Evolutionary conservation across 2,113 vertebrate species (phyloP), one percentile per base, ranked within the genome.

Genomic region (Oryzias javanicus): DNA sequence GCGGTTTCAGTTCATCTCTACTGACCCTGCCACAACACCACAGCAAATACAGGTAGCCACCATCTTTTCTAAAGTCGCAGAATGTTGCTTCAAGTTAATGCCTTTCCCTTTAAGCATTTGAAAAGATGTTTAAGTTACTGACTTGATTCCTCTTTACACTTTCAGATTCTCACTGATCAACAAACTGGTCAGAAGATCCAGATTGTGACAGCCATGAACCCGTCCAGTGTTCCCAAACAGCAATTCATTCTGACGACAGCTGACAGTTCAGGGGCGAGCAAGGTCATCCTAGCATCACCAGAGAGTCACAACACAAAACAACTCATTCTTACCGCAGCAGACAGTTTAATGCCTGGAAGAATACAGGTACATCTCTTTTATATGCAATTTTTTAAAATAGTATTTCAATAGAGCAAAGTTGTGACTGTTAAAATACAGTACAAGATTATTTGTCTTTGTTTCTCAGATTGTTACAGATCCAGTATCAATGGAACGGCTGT

Each of bases 151-250:
- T 17, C 12, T 22, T 53, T 60, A 49, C 45, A 14, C 24, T 14
- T 51, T 49, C 77, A 98, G 96, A 98, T 99, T 89, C 95, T 99
- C 83, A 98, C 96, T 19, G 96, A 98, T 85, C 95, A 97, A 87
- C 96, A 98, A 89, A 96, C 94, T 0, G 95, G 95, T 78, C 96
- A 98, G 85, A 98, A 98, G 91, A 98, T 98, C 78, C 97, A 98
- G 88, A 97, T 98, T 58, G 94, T 98, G 78, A 98, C 95, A 46
- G 91, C 96, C 35, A 94, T 98, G 91, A 96, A 98, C 71, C 89
- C 96, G 18, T 92, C 95, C 22, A 91, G 86, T 51, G 74, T 74
- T 65, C 93, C 95, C 76, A 98, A 98, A 73, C 97, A 97, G 74
- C 96, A 98, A 85, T 98, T 98, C 84, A 95, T 99, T 84, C 92